Evolutionary conservation across 2,113 vertebrate species (phyloP).

Genomic region (Psittacus erithacus): DNA sequence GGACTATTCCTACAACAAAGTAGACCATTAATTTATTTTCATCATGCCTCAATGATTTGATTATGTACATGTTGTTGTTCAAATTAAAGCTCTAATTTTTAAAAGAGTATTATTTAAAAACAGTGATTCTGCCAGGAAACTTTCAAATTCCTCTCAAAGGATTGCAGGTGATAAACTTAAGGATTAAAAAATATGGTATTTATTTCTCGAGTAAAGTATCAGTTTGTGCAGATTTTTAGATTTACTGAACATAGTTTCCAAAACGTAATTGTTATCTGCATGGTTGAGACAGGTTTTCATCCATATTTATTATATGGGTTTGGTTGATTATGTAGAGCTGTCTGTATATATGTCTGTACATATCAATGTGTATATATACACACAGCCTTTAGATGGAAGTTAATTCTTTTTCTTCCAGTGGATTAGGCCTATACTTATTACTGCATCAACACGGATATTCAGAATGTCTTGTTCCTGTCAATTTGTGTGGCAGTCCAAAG

Average conservation of each 20-base stretch:
- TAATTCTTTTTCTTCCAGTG: not conserved
- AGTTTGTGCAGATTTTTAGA: not conserved
- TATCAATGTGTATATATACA: not conserved
- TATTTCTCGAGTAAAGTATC: not conserved
- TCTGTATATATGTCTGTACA: not conserved
- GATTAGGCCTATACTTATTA: not conserved
- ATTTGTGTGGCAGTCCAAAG: not conserved
- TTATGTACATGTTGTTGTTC: slow-evolving; percentile 42
- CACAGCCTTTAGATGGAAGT: not conserved
- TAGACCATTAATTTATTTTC: slow-evolving; percentile 43
- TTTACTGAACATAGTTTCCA: not conserved
- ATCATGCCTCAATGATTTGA: slow-evolving; percentile 32
- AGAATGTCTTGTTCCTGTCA: not conserved
- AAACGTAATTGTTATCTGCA: not conserved
- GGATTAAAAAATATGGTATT: not conserved
- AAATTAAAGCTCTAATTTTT: slow-evolving; percentile 41
- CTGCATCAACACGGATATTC: not conserved
- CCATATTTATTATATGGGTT: not conserved
- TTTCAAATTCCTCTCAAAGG: slow-evolving; percentile 13
- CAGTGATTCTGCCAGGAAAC: not conserved
- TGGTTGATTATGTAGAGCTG: not conserved
- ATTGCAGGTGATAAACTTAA: not conserved
- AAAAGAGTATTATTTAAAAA: slow-evolving; percentile 6
- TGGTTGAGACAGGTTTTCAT: not conserved
- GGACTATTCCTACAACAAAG: slow-evolving; percentile 14